Conservation (phyloP, 2,113 vertebrate genomes). For the Macaca mulatta region DNA sequence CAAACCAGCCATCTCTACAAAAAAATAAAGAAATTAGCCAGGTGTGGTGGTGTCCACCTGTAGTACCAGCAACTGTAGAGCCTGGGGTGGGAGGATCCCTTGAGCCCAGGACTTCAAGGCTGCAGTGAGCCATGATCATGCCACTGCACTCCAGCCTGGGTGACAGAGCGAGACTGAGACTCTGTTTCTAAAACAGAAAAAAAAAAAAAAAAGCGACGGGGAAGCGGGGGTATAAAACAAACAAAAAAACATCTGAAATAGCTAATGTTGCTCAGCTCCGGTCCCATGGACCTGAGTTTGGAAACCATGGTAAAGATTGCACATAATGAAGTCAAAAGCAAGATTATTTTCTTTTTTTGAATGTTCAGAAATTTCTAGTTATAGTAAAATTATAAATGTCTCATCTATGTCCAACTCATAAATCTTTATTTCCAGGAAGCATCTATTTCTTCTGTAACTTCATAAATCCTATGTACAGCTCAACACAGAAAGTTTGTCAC, state of each 20-base stretch:
- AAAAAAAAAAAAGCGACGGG: too few relatives aligned
- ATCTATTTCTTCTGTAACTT: slow-evolving; percentile 81
- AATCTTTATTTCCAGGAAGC: background rate
- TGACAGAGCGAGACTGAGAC: too few relatives aligned
- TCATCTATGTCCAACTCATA: background rate
- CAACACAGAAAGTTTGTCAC: slow-evolving; percentile 48
- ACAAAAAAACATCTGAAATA: background rate
- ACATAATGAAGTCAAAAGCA: background rate
- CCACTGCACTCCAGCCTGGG: too few relatives aligned
- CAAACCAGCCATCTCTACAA: too few relatives aligned
- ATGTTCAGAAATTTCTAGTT: background rate
- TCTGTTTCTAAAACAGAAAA: background rate
- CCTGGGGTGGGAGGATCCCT: too few relatives aligned
- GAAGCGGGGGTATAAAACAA: background rate
- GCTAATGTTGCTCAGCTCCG: background rate
- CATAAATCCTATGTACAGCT: slow-evolving; percentile 93
- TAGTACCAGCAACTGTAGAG: too few relatives aligned
- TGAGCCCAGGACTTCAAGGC: too few relatives aligned
- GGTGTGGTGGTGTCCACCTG: too few relatives aligned
- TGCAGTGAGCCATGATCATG: too few relatives aligned
- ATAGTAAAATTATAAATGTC: background rate
- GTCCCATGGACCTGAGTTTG: background rate
- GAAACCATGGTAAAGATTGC: background rate
- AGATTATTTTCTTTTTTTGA: background rate
- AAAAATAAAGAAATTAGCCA: too few relatives aligned